Conservation (phyloP, 2,113 vertebrate species). For the Haemorhous mexicanus region DNA sequence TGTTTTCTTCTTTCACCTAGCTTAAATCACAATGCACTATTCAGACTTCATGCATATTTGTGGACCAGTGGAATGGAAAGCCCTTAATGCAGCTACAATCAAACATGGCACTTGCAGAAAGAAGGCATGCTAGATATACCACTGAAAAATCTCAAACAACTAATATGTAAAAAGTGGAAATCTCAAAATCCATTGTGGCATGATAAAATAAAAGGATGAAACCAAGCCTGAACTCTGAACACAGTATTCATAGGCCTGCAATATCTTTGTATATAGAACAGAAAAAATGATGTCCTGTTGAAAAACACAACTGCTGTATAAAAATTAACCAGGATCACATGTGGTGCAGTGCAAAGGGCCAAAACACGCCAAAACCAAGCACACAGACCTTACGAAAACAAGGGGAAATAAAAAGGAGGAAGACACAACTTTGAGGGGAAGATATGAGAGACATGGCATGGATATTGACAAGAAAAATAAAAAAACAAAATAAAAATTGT, state of each 20-base stretch:
- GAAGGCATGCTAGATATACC: neutral
- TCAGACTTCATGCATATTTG: neutral
- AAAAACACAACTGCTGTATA: neutral
- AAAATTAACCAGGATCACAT: too few species aligned
- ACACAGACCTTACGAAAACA: too few species aligned
- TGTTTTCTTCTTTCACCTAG: constrained; percentile 6
- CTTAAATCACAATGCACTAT: constrained; percentile 7
- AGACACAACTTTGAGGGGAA: too few species aligned
- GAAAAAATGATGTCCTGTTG: neutral
- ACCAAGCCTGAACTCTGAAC: neutral
- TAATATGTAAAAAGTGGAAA: neutral
- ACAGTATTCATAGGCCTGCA: neutral
- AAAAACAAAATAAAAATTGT: too few species aligned
- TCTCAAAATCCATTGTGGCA: neutral
- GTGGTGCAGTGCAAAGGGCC: too few species aligned
- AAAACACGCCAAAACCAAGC: too few species aligned
- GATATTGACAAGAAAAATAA: too few species aligned
- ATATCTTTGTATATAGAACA: neutral
- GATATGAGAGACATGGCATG: too few species aligned
- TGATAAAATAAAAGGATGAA: neutral
- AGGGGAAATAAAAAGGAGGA: too few species aligned
- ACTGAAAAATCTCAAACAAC: neutral
- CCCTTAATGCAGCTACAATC: neutral
- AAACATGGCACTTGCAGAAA: neutral
- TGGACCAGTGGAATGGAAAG: constrained; percentile 21